These are phyloP conservation scores for Hoplostethus mediterraneus DNA, from an alignment of 2,797 vertebrate species.

Conservation along the genomic window DNA sequence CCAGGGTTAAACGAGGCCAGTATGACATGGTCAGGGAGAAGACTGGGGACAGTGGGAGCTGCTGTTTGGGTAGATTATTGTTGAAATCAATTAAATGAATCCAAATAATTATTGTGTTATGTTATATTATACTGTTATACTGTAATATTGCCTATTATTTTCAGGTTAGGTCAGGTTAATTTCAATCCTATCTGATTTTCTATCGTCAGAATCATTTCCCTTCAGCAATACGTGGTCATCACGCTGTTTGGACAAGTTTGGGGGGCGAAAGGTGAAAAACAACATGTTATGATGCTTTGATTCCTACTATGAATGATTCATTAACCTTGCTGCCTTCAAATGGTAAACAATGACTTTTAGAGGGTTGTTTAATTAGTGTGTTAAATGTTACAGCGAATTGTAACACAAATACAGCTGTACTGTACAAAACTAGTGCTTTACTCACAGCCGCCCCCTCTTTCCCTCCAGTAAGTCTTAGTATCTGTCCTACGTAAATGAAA, in stretches of 20 bases:
- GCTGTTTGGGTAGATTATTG: no score
- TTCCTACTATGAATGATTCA: constrained; percentile 22
- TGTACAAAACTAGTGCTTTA: background rate
- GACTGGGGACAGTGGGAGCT: background rate
- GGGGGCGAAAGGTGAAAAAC: background rate
- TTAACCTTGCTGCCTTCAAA: background rate
- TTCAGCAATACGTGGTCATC: no score
- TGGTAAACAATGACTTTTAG: background rate
- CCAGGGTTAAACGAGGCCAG: background rate
- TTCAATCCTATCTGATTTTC: constrained; percentile 8
- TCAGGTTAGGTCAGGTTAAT: no score
- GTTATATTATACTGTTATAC: no score
- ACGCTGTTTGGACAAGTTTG: constrained; percentile 8
- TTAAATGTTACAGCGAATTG: constrained; percentile 28
- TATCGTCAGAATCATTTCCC: background rate
- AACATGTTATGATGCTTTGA: constrained; percentile 16
- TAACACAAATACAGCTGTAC: constrained; percentile 42
- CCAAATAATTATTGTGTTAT: no score
- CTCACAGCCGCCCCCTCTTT: constrained; percentile 15
- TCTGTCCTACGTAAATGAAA: constrained; percentile 60
- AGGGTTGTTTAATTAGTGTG: constrained; percentile 2
- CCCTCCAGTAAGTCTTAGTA: constrained; percentile 62
- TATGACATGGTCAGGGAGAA: background rate
- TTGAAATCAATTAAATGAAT: no score
- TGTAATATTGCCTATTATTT: background rate